A percentile compares a stretch with the other conserved stretches of the same genome.
Conservation (phyloP, 2,797 vertebrate genomes). For the Hydrocynus forskahlii region DNA sequence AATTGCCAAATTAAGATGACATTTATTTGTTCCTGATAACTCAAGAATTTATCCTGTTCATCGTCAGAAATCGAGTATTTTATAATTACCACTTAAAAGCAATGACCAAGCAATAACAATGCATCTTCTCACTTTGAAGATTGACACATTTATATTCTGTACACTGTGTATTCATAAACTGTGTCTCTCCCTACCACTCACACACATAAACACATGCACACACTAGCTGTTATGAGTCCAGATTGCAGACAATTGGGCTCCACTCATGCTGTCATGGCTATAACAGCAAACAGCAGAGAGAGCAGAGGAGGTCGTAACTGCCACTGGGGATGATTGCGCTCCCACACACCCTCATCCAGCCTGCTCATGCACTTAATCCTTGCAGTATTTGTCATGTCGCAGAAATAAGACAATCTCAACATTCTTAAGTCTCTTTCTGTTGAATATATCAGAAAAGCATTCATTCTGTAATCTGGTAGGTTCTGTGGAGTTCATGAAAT, state of each 20-base stretch:
- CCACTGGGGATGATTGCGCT: slow-evolving; percentile 37
- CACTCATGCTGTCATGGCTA: slow-evolving; percentile 39
- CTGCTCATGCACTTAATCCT: slow-evolving; percentile 13
- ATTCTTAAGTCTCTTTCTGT: neutral
- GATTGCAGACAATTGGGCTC: slow-evolving; percentile 38
- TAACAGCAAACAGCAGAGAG: slow-evolving; percentile 18
- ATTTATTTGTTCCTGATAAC: neutral
- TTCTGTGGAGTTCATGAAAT: neutral
- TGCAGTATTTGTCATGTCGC: neutral
- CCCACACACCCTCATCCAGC: slow-evolving; percentile 32
- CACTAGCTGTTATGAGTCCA: slow-evolving; percentile 22
- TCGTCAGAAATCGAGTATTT: neutral
- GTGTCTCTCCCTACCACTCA: slow-evolving; percentile 2
- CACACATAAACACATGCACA: slow-evolving; percentile 26
- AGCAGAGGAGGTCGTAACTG: slow-evolving; percentile 28
- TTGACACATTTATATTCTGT: slow-evolving; percentile 9
- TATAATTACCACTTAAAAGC: too few relatives aligned
- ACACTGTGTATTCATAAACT: slow-evolving; percentile 3
- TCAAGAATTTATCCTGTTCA: neutral
- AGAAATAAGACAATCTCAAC: slow-evolving; percentile 4
- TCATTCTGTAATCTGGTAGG: neutral
- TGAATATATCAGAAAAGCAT: neutral
- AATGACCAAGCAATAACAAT: too few relatives aligned
- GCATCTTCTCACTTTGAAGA: neutral
- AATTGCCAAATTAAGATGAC: neutral